Conservation (phyloP, 2,113 vertebrate genomes). For the Syrrhaptes paradoxus region DNA sequence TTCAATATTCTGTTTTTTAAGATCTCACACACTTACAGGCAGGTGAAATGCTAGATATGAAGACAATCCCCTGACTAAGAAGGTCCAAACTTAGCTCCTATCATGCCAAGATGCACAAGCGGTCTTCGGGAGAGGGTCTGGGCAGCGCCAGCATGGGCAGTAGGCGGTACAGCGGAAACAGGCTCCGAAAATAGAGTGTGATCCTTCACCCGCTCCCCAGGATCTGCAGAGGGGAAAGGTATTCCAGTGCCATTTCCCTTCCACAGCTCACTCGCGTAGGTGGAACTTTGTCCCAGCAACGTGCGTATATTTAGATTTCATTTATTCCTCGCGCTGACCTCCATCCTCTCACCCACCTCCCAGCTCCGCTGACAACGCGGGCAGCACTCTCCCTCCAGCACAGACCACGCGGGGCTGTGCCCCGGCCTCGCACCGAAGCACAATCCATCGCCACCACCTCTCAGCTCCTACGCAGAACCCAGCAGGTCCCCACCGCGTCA, state of each 20-base stretch:
- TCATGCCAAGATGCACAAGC: rapidly evolving
- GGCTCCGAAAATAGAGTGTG: neutral
- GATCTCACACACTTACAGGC: neutral
- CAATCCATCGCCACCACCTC: neutral
- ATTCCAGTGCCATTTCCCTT: neutral
- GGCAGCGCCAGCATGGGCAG: neutral
- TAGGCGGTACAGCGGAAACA: neutral
- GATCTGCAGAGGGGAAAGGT: neutral
- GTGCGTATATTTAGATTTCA: neutral
- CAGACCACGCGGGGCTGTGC: rapidly evolving
- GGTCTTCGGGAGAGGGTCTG: neutral
- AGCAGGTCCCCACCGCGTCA: neutral
- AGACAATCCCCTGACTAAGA: neutral
- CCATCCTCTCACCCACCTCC: neutral
- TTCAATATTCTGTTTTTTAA: neutral
- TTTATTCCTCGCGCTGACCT: neutral
- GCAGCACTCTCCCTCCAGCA: neutral
- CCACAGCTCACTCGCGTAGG: neutral
- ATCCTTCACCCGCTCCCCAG: neutral
- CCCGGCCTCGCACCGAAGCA: rapidly evolving
- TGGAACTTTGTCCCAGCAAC: neutral
- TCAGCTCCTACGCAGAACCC: neutral
- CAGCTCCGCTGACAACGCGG: rapidly evolving
- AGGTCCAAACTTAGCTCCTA: neutral
- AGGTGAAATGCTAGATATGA: neutral